Evolutionary conservation across 2,113 vertebrate species (phyloP), one percentile per base, ranked within the genome.

Genomic region (Otolemur garnettii): DNA sequence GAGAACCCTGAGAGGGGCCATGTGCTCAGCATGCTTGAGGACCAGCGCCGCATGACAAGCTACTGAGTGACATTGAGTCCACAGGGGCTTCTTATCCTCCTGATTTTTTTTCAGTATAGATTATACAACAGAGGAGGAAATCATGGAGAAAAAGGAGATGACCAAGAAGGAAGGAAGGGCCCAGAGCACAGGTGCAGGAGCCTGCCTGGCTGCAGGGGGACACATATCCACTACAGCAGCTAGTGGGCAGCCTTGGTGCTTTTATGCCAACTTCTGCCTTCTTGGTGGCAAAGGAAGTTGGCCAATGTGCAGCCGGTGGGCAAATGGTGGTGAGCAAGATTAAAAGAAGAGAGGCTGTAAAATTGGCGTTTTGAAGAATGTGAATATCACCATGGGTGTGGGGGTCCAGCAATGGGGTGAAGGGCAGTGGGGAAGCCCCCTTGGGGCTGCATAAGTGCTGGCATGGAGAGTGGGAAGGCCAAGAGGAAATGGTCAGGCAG

Each of bases 171-270:
- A 60, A 60, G 21, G 59, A 21, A 60, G 19, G 59, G 59, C 62
- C 62, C 62, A 64, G 62, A 24, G 53, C 53, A 79, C 77, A 13
- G 10, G 53, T 45, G 72, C 24, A 75, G 62, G 30, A 21, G 82
- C 62, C 7, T 28, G 82, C 42, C 50, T 78, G 50, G 75, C 75
- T 30, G 30, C 45, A 50, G 2, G 45, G 62, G 83, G 38, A n/a
- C 24, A 0, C 0, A 2, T 3, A 5, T 42, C 26, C 77, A 30
- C 35, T 17, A 21, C 17, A 4, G n/a, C 28, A 5, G n/a, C 64
- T 19, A 7, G 38, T 2, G 1, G 75, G 19, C 53, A 53, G 35
- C 1, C 53, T 12, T 12, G n/a, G 13, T 22, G 35, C 19, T 11
- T 11, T 53, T 19, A 18, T 24, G 3, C 42, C 7, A 78, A 33